phyloP scores from a whole-genome alignment of 2,797 vertebrate genomes.

The Bradypodion ventrale region DNA sequence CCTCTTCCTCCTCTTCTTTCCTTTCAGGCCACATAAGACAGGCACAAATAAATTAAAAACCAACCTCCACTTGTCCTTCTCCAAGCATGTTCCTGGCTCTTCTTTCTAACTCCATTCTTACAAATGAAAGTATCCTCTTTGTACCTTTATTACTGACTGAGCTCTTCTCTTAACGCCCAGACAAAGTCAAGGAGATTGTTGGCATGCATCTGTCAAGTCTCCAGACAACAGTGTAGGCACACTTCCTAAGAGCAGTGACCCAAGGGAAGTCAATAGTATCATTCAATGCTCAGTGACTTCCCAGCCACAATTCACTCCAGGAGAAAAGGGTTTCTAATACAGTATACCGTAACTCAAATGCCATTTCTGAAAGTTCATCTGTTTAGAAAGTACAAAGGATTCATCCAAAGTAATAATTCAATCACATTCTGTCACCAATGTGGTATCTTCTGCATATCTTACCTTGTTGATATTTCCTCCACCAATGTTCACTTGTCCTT shows the following conservation, averaged over 20 bases:
- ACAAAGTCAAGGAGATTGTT: accelerated
- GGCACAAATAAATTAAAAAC: accelerated
- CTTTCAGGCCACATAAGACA: not conserved
- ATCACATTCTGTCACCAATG: too few species aligned
- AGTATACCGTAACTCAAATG: not conserved
- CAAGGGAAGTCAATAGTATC: not conserved
- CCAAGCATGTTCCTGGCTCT: accelerated
- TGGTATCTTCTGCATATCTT: too few species aligned
- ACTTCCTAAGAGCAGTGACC: not conserved
- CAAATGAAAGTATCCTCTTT: slow-evolving; percentile 15
- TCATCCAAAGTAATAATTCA: not conserved
- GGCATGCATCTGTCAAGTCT: not conserved
- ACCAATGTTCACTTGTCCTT: too few species aligned
- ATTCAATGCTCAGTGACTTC: slow-evolving; percentile 10
- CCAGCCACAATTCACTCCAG: accelerated
- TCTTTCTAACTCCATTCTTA: not conserved
- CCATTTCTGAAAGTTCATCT: slow-evolving; percentile 2
- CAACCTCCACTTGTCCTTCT: not conserved
- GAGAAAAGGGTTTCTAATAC: not conserved
- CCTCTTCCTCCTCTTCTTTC: not conserved
- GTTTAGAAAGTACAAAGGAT: not conserved
- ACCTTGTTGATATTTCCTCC: too few species aligned
- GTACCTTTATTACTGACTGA: not conserved
- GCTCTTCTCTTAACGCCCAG: not conserved
- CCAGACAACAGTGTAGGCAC: not conserved